Evolutionary conservation across 2,113 vertebrate genomes (phyloP).

Genomic region (Otocyon megalotis): DNA sequence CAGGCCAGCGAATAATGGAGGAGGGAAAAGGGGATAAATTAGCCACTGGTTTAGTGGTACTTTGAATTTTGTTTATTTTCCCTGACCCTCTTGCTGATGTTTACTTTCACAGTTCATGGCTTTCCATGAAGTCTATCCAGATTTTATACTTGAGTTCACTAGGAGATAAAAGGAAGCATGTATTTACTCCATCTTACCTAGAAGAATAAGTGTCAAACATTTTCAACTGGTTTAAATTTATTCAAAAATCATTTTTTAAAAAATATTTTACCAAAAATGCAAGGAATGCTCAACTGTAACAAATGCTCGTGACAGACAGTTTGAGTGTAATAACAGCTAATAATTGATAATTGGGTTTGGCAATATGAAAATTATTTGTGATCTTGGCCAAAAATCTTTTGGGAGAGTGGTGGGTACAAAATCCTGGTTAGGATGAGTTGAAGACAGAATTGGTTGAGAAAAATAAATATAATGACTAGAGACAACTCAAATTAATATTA

Average conservation of each 20-base stretch:
- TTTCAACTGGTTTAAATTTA: constrained; percentile 32
- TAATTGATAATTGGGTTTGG: background rate
- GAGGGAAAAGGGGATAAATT: background rate
- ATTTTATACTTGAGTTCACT: background rate
- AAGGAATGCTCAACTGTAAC: background rate
- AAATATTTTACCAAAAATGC: background rate
- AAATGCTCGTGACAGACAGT: background rate
- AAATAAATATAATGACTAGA: background rate
- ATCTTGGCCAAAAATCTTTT: background rate
- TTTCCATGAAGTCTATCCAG: background rate
- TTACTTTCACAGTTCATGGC: background rate
- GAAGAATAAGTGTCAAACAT: background rate
- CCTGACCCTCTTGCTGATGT: background rate
- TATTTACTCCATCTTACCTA: background rate
- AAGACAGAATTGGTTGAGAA: background rate
- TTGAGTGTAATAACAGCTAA: background rate
- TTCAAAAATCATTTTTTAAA: background rate
- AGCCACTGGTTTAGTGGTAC: background rate
- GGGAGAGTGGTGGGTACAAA: background rate
- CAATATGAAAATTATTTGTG: background rate
- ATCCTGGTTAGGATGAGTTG: background rate
- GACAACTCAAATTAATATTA: background rate
- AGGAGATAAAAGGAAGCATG: background rate
- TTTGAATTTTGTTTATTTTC: background rate
- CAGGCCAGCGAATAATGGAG: background rate